These are phyloP conservation scores for Melinaea menophilus DNA, from an alignment of 2,888 invertebrate genomes.

Conservation along the genomic window DNA sequence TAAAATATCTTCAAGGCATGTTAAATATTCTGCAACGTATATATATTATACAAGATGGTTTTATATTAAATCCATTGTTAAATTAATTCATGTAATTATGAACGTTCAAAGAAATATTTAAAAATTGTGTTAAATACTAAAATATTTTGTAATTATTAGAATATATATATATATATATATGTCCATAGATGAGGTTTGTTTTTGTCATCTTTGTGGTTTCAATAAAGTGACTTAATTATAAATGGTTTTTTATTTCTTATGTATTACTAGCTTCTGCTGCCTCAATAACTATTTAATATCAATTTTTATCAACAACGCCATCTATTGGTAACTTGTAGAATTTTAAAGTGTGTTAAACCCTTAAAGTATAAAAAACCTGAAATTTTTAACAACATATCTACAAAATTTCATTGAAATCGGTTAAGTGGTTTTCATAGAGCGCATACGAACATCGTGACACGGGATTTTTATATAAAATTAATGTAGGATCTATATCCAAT, in stretches of 20 bases:
- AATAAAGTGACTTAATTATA: constrained; percentile 73
- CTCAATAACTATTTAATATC: constrained; percentile 1
- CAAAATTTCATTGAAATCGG: too few species aligned
- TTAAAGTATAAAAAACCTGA: too few species aligned
- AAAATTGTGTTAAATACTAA: constrained; percentile 2
- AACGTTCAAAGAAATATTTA: neutral
- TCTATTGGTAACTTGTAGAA: too few species aligned
- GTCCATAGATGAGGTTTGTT: constrained; percentile 73
- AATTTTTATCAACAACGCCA: too few species aligned
- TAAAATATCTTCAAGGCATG: neutral
- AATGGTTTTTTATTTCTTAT: constrained; percentile 34
- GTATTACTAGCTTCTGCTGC: too few species aligned
- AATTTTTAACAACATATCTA: too few species aligned
- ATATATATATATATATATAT: constrained; percentile 27
- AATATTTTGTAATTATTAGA: constrained; percentile 5
- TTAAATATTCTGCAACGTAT: neutral
- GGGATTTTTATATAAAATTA: too few species aligned
- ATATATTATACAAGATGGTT: neutral
- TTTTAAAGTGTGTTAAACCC: too few species aligned
- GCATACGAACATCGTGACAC: too few species aligned
- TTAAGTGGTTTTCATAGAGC: too few species aligned
- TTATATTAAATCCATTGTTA: constrained; percentile 6
- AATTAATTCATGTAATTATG: neutral
- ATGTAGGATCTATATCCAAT: too few species aligned
- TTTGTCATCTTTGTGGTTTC: constrained; percentile 73